A percentile compares a stretch with the other conserved stretches of the same genome.
Conservation (phyloP, 1,140 invertebrate species). For the Dendrolimus kikuchii region DNA sequence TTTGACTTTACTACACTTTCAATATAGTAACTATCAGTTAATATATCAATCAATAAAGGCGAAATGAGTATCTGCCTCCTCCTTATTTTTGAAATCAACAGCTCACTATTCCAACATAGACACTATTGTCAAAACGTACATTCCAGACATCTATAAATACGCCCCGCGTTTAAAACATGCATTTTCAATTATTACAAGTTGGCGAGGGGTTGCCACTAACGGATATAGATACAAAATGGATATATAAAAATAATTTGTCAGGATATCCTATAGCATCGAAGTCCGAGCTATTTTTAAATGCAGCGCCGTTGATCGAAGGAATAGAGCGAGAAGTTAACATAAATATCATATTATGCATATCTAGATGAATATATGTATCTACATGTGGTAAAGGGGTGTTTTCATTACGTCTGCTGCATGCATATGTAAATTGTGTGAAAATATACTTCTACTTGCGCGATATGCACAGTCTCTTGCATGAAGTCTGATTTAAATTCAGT, state of each 20-base stretch:
- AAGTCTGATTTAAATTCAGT: too few relatives aligned
- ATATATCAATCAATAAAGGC: too few relatives aligned
- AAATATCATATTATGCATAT: neutral
- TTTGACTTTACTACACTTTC: too few relatives aligned
- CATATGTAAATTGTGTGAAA: too few relatives aligned
- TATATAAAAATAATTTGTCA: slow-evolving; percentile 65
- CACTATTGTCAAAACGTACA: neutral
- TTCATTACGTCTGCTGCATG: too few relatives aligned
- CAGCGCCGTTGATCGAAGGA: slow-evolving; percentile 17
- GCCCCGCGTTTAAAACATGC: neutral
- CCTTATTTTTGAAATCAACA: too few relatives aligned
- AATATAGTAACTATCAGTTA: too few relatives aligned
- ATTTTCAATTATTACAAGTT: slow-evolving; percentile 7
- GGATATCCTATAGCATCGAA: slow-evolving; percentile 57
- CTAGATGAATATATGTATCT: neutral
- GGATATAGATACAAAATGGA: slow-evolving; percentile 49
- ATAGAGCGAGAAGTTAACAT: neutral
- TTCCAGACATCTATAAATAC: neutral
- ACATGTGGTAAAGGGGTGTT: too few relatives aligned
- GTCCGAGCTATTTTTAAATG: slow-evolving; percentile 44
- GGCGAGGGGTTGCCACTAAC: slow-evolving; percentile 15
- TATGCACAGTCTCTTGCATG: too few relatives aligned
- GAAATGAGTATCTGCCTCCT: too few relatives aligned
- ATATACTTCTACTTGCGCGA: too few relatives aligned
- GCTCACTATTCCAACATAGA: neutral